Evolutionary conservation across 2,888 invertebrate genomes (phyloP).

Genomic region (Nomada hirtipes): DNA sequence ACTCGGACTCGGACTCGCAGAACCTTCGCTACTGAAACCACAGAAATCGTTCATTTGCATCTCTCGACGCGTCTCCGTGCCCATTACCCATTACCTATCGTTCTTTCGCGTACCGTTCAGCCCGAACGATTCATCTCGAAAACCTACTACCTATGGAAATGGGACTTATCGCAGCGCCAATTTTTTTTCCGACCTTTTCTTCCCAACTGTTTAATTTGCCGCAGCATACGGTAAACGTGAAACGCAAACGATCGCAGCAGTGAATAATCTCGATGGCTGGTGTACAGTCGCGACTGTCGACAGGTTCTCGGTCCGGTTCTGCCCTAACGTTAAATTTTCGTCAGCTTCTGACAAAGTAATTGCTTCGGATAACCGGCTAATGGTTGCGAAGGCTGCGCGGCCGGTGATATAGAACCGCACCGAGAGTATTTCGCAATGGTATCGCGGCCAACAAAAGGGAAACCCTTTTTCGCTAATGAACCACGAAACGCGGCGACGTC

Average conservation of each 20-base stretch:
- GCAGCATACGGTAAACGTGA: not conserved
- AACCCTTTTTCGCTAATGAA: conserved; percentile 76
- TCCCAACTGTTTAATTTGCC: not conserved
- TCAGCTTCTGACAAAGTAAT: conserved; percentile 59
- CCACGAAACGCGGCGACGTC: conserved; percentile 75
- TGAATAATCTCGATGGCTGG: not conserved
- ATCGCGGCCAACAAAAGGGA: conserved; percentile 70
- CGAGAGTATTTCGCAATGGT: conserved; percentile 65
- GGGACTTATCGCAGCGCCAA: too few relatives aligned
- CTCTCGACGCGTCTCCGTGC: not conserved
- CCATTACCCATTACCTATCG: not conserved
- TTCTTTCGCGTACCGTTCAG: not conserved
- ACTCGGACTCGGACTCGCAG: conserved; percentile 33
- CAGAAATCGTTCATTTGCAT: conserved; percentile 15
- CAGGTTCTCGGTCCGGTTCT: not conserved
- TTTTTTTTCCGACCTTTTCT: not conserved
- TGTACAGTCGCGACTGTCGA: too few relatives aligned
- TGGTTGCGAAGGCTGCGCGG: conserved; percentile 64
- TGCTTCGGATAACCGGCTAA: conserved; percentile 68
- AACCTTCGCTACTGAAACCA: conserved; percentile 14
- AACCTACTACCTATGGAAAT: not conserved
- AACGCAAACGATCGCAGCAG: not conserved
- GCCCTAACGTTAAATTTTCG: conserved; percentile 50
- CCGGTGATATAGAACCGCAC: conserved; percentile 66
- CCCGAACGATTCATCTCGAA: not conserved